These are phyloP conservation scores for Caprella mutica DNA, from an alignment of 2,888 invertebrate species.

Conservation along the genomic window DNA sequence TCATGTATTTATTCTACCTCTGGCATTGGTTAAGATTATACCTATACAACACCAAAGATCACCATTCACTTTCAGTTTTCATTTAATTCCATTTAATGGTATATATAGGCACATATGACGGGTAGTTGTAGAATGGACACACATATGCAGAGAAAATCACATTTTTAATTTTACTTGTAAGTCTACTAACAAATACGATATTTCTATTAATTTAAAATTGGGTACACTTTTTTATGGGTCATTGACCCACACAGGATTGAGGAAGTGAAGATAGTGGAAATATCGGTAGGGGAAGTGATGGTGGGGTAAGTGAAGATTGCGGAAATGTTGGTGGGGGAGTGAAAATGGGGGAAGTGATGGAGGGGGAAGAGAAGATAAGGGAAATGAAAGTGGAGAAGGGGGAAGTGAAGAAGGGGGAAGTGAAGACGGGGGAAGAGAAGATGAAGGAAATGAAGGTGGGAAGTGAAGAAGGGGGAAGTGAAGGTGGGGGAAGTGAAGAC, in stretches of 20 bases:
- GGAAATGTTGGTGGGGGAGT: not conserved
- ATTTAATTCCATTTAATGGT: too few species aligned
- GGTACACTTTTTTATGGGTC: too few species aligned
- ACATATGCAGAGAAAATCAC: too few species aligned
- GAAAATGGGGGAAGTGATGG: not conserved
- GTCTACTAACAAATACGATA: too few species aligned
- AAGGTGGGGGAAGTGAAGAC: not conserved
- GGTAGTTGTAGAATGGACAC: too few species aligned
- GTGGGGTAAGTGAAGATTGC: not conserved
- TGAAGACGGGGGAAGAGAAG: not conserved
- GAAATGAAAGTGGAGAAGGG: not conserved
- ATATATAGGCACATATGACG: too few species aligned
- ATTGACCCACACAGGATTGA: conserved; percentile 6
- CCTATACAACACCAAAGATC: too few species aligned
- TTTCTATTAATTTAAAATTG: too few species aligned
- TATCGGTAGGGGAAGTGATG: not conserved
- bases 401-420: not conserved
- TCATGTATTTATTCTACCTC: too few species aligned
- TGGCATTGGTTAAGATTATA: too few species aligned
- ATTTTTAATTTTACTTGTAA: too few species aligned
- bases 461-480: not conserved
- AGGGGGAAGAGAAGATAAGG: not conserved
- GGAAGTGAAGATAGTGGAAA: not conserved
- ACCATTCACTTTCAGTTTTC: too few species aligned
- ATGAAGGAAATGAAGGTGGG: not conserved